A percentile compares a stretch with the other conserved stretches of the same genome.
Evolutionary conservation across 1,140 invertebrate genomes (phyloP).

Genomic region (Anthonomus grandis): DNA sequence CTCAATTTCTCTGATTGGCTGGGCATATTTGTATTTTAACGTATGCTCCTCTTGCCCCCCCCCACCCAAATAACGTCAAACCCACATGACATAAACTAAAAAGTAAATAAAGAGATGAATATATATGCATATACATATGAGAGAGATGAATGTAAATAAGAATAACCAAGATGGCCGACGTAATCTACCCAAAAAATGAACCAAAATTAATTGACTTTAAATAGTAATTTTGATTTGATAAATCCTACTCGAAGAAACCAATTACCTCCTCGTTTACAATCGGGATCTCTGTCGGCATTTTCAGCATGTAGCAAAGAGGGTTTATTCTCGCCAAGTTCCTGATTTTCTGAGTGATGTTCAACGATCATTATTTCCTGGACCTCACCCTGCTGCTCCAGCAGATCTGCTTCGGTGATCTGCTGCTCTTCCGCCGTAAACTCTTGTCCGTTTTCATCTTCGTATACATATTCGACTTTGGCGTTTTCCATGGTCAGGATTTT

Average conservation of each 20-base stretch:
- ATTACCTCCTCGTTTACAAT: conserved; percentile 19
- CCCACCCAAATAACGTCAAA: too few species aligned
- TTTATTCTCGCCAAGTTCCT: not conserved
- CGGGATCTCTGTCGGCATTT: conserved; percentile 10
- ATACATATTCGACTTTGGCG: conserved; percentile 22
- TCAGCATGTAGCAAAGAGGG: not conserved
- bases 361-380: conserved; percentile 22
- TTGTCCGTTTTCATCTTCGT: conserved; percentile 20
- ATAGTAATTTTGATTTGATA: not conserved
- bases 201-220: not conserved
- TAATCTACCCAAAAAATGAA: too few species aligned
- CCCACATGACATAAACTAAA: too few species aligned
- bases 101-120: too few species aligned
- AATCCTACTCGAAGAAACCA: not conserved
- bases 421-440: conserved; percentile 11
- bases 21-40: too few species aligned
- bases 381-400: conserved; percentile 7
- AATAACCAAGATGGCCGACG: too few species aligned
- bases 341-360: conserved; percentile 2
- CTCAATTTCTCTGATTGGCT: too few species aligned
- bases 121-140: too few species aligned
- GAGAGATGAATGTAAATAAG: too few species aligned
- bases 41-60: too few species aligned
- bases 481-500: conserved; percentile 10
- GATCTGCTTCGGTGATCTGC: conserved; percentile 5